These are phyloP conservation scores for Gnathochromis pfefferi DNA, from an alignment of 2,113 vertebrate species.

Conservation along the genomic window DNA sequence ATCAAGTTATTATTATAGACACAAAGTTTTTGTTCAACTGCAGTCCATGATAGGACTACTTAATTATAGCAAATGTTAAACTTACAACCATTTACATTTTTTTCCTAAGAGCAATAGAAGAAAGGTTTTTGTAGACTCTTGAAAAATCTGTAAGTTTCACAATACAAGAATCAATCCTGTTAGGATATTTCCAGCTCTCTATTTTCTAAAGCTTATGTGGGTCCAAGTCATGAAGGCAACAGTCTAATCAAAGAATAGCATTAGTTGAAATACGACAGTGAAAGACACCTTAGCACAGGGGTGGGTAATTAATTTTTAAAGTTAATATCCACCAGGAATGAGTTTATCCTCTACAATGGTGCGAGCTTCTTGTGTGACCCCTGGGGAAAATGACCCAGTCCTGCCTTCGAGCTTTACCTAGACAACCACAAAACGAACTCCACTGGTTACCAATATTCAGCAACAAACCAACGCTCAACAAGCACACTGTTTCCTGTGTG, in stretches of 20 bases:
- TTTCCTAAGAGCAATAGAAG: neutral
- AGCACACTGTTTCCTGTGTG: neutral
- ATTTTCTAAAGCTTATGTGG: neutral
- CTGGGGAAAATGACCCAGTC: neutral
- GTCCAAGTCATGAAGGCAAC: neutral
- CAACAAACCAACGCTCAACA: neutral
- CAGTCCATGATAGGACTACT: neutral
- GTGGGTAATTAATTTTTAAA: neutral
- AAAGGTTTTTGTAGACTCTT: neutral
- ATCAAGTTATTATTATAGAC: neutral
- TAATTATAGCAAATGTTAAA: neutral
- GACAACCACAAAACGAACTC: neutral
- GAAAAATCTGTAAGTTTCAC: neutral
- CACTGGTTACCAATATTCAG: neutral
- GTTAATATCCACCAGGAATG: neutral
- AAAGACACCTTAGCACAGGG: neutral
- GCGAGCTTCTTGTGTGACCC: neutral
- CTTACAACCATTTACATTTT: neutral
- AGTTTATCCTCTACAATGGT: neutral
- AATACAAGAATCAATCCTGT: neutral
- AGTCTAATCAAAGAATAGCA: neutral
- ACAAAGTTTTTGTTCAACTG: neutral
- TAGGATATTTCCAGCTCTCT: neutral
- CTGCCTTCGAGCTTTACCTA: neutral
- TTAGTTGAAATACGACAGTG: neutral